Evolutionary conservation across 2,888 invertebrate species (phyloP).

Genomic region (Drosophila suboccidentalis): DNA sequence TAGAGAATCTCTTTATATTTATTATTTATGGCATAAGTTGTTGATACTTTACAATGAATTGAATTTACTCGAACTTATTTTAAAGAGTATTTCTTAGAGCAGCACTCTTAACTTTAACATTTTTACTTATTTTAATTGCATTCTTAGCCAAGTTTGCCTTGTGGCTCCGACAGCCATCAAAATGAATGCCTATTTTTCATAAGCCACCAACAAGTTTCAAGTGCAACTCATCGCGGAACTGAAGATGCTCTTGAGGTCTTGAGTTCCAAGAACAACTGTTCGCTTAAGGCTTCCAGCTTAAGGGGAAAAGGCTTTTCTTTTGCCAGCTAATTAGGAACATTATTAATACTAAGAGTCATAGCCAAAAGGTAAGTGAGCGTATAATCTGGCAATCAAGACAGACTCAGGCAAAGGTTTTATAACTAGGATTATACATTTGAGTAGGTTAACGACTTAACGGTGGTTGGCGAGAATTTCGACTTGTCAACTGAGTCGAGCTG

Average conservation of each 20-base stretch:
- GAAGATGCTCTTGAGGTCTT: constrained; percentile 8
- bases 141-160: constrained; percentile 23
- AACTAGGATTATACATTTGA: neutral
- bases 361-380: constrained; percentile 8
- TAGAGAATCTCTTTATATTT: neutral
- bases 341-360: constrained; percentile 9
- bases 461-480: constrained; percentile 4
- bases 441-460: constrained; percentile 8
- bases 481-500: constrained; percentile 31
- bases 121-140: constrained; percentile 47
- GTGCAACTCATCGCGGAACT: constrained; percentile 12
- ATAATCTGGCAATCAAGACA: constrained; percentile 8
- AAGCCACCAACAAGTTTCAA: constrained; percentile 15
- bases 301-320: neutral
- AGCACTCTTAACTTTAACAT: neutral
- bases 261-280: neutral
- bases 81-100: neutral
- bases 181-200: constrained; percentile 16
- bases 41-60: neutral
- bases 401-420: neutral
- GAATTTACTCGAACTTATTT: neutral
- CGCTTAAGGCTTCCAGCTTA: neutral
- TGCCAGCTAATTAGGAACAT: constrained; percentile 16
- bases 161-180: constrained; percentile 21
- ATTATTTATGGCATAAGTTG: neutral